Evolutionary conservation across 2,113 vertebrate genomes (phyloP), one percentile per base, ranked within the genome.

Genomic region (Neoarius graeffei): DNA sequence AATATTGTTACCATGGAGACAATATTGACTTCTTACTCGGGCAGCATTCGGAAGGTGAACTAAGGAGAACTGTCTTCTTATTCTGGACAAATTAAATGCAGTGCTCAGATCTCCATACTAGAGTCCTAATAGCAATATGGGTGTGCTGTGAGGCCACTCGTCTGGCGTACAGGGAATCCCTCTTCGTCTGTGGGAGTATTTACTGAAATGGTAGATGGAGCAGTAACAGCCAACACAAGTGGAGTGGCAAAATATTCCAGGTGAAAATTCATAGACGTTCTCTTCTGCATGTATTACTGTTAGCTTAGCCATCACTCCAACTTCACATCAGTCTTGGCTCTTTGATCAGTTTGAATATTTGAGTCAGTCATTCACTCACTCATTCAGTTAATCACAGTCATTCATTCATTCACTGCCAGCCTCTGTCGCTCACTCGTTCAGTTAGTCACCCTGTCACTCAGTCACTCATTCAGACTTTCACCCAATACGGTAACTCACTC

Each of bases 61-160:
- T 42, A 35, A 81, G 4, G 57, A 60, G 60, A 42, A 11, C n/a
- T 23, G 14, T 23, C 56, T 62, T 42, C 10, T 27, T 15, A 25
- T 52, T 56, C 27, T n/a, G 48, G 48, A n/a, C 48, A 14, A n/a
- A 27, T 54, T 15, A n/a, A 81, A 15, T 11, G 56, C 80, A 82
- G 80, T 62, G 80, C 14, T 82, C 30, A 82, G 80, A 82, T 82
- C 80, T 82, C 59, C 80, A 48, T 82, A 25, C 42, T 82, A 82
- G n/a, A 62, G 20, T 30, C 59, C 30, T 42, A 62, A 42, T 13
- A 60, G 56, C 80, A 81, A 81, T 81, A 81, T 59, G 23, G 62
- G 57, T 6, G 11, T 25, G 56, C 8, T 42, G 27, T 60, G 30
- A 60, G 57, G 15, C 9, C 80, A 57, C 1, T 59, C 52, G 3